Conservation (phyloP, 2,888 invertebrate genomes). For the Platynereis dumerilii region DNA sequence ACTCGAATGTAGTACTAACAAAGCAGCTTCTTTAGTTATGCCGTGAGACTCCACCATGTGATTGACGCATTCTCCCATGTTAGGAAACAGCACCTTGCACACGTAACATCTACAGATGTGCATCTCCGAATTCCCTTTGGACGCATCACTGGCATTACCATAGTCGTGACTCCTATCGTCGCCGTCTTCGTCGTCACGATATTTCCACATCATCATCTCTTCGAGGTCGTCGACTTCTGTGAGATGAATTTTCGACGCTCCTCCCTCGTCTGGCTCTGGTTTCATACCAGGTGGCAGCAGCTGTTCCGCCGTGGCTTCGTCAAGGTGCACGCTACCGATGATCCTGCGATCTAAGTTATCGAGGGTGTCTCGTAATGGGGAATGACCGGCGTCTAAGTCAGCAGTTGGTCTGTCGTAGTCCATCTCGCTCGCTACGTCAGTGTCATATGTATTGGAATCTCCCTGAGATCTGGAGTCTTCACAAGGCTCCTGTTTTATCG, state of each 20-base stretch:
- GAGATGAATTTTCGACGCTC: not conserved
- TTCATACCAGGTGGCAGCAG: not conserved
- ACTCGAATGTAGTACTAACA: not conserved
- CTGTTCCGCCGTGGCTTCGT: not conserved
- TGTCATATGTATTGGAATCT: not conserved
- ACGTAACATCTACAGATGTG: not conserved
- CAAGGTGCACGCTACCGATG: not conserved
- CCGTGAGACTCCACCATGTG: not conserved
- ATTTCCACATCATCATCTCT: slow-evolving; percentile 8
- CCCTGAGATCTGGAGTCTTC: slow-evolving; percentile 7
- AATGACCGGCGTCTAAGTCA: no score
- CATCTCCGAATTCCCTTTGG: not conserved
- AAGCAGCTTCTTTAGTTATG: not conserved
- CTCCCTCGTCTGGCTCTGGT: slow-evolving; percentile 1
- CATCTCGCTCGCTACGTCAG: not conserved
- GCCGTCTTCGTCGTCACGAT: not conserved
- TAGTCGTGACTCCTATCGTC: not conserved
- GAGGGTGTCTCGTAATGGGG: not conserved
- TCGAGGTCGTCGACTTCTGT: slow-evolving; percentile 3
- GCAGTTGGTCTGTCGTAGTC: not conserved
- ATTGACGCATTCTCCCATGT: not conserved
- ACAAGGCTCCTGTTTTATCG: not conserved
- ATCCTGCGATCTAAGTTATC: not conserved
- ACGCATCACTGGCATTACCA: not conserved
- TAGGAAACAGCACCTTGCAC: slow-evolving; percentile 3